These are phyloP conservation scores for Trachythela sp. DNA, from an alignment of 64 coral and sea anemone species.

Conservation along the genomic window DNA sequence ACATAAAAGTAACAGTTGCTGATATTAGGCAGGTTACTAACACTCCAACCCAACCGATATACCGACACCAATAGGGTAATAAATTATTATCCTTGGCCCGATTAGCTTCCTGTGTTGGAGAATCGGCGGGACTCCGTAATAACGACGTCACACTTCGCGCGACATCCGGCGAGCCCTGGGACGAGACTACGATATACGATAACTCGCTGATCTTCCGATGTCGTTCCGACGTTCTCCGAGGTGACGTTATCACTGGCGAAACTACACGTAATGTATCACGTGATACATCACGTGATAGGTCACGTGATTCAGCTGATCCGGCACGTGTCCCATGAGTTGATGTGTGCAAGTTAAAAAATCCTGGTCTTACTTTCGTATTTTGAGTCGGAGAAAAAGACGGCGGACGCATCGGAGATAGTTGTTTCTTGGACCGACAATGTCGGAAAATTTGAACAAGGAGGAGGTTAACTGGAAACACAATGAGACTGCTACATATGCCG, in stretches of 20 bases:
- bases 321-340: too few relatives aligned
- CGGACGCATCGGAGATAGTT: background rate
- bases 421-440: conserved; percentile 33
- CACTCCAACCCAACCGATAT: conserved; percentile 67
- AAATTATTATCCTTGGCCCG: background rate
- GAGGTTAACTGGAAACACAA: conserved; percentile 85
- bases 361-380: background rate
- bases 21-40: conserved; percentile 50
- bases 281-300: background rate
- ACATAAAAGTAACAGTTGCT: conserved; percentile 56
- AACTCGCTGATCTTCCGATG: background rate
- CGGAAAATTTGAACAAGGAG: conserved; percentile 85
- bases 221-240: background rate
- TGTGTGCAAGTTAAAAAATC: background rate
- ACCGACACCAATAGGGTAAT: conserved; percentile 71
- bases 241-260: background rate
- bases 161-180: background rate
- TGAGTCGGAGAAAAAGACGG: background rate
- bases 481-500: conserved; percentile 78
- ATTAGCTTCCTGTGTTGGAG: background rate
- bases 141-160: background rate
- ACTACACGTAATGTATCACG: too few relatives aligned
- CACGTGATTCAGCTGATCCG: background rate
- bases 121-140: background rate
- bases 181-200: background rate